Base-by-base conservation (phyloP, 2,888 invertebrate species). In the Nudaria mundana region DNA sequence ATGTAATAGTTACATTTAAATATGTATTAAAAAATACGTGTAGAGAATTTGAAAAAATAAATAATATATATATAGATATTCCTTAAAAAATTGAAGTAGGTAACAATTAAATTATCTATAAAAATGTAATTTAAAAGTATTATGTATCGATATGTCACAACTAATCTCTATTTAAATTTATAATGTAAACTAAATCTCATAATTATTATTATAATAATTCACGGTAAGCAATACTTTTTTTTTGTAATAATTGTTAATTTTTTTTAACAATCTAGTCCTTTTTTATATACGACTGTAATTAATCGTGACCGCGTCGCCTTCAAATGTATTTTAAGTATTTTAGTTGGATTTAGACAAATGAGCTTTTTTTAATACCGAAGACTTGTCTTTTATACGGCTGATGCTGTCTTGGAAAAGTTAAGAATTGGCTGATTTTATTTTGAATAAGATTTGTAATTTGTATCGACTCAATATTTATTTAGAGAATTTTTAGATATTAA, bases 231-330 rank as follows among this genome's bases (percentile, higher is more conserved):
- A 63, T 67, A 54, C 57, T 56, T 63, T n/a, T 63, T 55, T 56
- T 51, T 61, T 48, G 36, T 56, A 62, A 58, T 59, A 58, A 50
- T 63, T 66, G 60, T 67, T 70, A 66, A 67, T 68, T 52, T 68
- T 40, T 66, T 76, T 78, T 85, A 84, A 84, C 80, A 76, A 75
- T 86, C 86, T 86, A 86, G 86, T 86, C 86, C 77, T 74, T 75
- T 77, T 73, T 77, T 71, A 59, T 71, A 76, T 68, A 68, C 47
- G 66, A 69, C 74, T 73, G 65, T 75, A 75, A 76, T 74, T 76
- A 80, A 81, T 71, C 55, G 66, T 54, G 68, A 69, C 62, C 65
- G 61, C 43, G 46, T 67, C 66, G 56, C 56, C 56, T 56, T 64
- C 52, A 57, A 37, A 45, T 46, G 44, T 63, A 55, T 50, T 49